These are phyloP conservation scores for Falco columbarius DNA, from an alignment of 2,797 vertebrate genomes.

Conservation along the genomic window DNA sequence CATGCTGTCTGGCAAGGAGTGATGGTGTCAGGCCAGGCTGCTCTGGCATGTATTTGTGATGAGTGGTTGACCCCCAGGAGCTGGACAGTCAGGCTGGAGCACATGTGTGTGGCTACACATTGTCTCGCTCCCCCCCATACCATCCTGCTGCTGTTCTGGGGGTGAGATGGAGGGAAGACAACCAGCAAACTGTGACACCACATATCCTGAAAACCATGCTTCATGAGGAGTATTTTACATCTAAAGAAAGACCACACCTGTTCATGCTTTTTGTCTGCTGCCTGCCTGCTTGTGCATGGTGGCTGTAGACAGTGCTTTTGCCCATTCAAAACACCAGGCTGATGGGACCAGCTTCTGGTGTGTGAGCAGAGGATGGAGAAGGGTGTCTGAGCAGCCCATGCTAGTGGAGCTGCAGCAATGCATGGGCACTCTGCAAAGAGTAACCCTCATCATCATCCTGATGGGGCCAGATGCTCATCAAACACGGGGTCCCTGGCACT, in stretches of 20 bases:
- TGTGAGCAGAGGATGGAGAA: background rate
- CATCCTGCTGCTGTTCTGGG: background rate
- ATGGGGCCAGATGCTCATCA: background rate
- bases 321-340: background rate
- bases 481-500: background rate
- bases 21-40: background rate
- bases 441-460: background rate
- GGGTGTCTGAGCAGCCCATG: background rate
- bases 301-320: background rate
- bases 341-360: background rate
- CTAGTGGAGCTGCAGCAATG: background rate
- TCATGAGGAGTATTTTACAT: background rate
- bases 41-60: background rate
- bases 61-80: background rate
- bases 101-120: accelerated
- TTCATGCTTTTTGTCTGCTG: background rate
- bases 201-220: background rate
- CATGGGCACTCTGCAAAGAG: background rate
- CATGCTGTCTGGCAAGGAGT: background rate
- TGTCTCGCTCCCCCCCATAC: background rate
- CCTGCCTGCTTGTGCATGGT: background rate
- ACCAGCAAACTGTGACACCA: background rate
- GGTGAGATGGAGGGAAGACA: background rate
- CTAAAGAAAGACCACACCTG: background rate
- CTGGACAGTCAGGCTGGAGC: background rate